phyloP scores from a whole-genome alignment of 1,140 invertebrate genomes.

The Monochamus saltuarius region DNA sequence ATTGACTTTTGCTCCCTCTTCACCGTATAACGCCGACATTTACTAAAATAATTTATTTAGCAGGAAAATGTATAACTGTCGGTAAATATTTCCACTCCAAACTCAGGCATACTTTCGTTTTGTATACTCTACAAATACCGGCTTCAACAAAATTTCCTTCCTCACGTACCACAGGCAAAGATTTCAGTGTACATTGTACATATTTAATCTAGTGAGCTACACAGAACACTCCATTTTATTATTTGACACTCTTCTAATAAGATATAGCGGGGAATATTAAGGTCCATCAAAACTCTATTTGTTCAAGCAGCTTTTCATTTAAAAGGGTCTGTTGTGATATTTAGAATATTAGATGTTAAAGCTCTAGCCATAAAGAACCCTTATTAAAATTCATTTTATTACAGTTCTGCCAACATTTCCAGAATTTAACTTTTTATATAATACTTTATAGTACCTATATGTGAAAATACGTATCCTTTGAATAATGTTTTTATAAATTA shows the following conservation, averaged over 20 bases:
- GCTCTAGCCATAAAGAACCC: too few relatives aligned
- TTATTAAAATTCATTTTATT: too few relatives aligned
- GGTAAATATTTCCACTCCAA: constrained; percentile 52
- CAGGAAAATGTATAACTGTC: constrained; percentile 54
- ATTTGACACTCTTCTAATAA: constrained; percentile 40
- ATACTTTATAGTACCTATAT: too few relatives aligned
- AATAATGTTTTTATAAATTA: too few relatives aligned
- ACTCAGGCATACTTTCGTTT: constrained; percentile 50
- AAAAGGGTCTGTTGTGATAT: too few relatives aligned
- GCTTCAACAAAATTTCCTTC: constrained; percentile 46
- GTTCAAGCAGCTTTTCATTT: too few relatives aligned
- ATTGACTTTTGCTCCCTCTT: constrained; percentile 51
- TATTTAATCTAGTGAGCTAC: constrained; percentile 41
- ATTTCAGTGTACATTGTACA: constrained; percentile 46
- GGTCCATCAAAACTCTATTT: too few relatives aligned
- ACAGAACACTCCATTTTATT: constrained; percentile 42
- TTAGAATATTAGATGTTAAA: too few relatives aligned
- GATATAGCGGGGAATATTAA: not conserved
- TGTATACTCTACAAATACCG: constrained; percentile 50
- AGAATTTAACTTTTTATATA: too few relatives aligned
- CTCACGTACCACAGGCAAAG: constrained; percentile 42
- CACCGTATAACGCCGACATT: constrained; percentile 48
- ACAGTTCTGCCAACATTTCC: too few relatives aligned
- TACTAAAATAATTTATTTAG: constrained; percentile 54
- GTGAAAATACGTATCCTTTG: too few relatives aligned